Base-by-base conservation (phyloP, 2,797 vertebrate species). In the Sebastes baramenuke region DNA sequence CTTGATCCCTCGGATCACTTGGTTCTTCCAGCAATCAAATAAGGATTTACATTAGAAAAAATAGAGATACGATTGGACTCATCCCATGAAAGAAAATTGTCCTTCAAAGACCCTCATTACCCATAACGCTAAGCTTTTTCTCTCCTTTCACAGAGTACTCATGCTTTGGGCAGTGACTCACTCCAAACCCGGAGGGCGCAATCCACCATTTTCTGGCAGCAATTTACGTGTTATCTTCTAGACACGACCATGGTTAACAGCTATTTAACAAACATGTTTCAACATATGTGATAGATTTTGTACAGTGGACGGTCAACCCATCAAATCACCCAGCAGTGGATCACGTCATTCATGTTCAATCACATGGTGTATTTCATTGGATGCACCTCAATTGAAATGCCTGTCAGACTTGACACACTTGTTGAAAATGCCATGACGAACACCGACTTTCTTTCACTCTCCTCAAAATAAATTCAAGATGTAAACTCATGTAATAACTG, bases 1-100 rank as follows among this genome's bases (percentile, higher is more conserved):
- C 76, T 75, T 70, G 78, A 87, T 91, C 80, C 79, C 27, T 82
- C 20, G 66, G 77, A 90, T 91, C 75, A 87, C 72, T 82, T 61
- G 42, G 80, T 86, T 91, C 89, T 90, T 88, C 84, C 83, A 87
- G 87, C 90, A 91, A 91, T 89, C 87, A 92, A 92, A 91, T 67
- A 84, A 82, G 76, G 88, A 88, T 88, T 88, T 83, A 82, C 67
- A 88, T 81, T 92, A 89, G 29, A 90, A 93, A 92, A 90, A 88
- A 83, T 49, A 73, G 83, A 84, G 62, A 79, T 88, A 68, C 59
- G 20, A 88, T 70, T 68, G 58, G 42, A 88, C 80, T 88, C 82
- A 80, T 88, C 76, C 85, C 79, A 70, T 78, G 79, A 87, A 89
- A 87, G 24, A 6, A 67, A 91, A 89, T 75, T 29, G 87, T 94